Evolutionary conservation across 2,113 vertebrate species (phyloP).

Genomic region (Tachycineta bicolor): DNA sequence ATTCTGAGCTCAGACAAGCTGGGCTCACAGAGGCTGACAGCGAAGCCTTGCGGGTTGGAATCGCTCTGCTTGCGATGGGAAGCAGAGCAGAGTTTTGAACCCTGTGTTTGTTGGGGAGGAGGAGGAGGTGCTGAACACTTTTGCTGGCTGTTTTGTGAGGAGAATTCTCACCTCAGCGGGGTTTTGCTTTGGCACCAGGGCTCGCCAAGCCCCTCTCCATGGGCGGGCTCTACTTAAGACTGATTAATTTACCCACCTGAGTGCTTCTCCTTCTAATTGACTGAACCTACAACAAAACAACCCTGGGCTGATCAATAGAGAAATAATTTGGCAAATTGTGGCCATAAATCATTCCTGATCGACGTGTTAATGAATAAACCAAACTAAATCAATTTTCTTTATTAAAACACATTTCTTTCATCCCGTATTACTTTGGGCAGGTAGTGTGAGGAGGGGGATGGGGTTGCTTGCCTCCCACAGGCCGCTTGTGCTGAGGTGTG

Average conservation of each 20-base stretch:
- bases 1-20: no score
- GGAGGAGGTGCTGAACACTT: not conserved
- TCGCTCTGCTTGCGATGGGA: accelerated
- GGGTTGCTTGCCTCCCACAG: not conserved
- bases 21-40: not conserved
- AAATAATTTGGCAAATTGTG: constrained; percentile 82
- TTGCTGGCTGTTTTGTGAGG: not conserved
- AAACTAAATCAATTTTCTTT: constrained; percentile 74
- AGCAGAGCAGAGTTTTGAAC: not conserved
- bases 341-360: constrained; percentile 74
- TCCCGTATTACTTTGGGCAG: constrained; percentile 51
- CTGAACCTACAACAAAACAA: constrained; percentile 69
- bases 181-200: not conserved
- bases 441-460: not conserved
- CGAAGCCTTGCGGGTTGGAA: accelerated
- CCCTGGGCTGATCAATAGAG: constrained; percentile 71
- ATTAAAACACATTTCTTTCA: constrained; percentile 74
- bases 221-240: not conserved
- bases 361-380: constrained; percentile 69
- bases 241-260: constrained; percentile 63
- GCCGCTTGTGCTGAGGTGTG: not conserved
- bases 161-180: not conserved
- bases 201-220: not conserved
- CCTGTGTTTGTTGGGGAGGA: not conserved
- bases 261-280: constrained; percentile 68